Conservation (phyloP, 1,140 invertebrate genomes). For the Ooceraea biroi region DNA sequence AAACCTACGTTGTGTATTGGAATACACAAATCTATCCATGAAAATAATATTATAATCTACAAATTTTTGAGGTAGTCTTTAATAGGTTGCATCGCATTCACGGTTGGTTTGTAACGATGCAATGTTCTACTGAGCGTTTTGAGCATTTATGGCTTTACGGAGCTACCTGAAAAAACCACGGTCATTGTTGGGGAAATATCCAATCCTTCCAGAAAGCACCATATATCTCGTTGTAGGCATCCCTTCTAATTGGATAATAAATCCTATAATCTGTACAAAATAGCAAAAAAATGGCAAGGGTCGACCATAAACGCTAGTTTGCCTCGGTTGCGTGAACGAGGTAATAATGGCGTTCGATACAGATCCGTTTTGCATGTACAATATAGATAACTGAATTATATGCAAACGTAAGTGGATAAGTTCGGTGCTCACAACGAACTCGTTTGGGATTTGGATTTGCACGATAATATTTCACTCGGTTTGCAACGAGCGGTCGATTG, state of each 20-base stretch:
- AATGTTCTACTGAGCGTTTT: too few species aligned
- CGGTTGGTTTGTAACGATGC: too few species aligned
- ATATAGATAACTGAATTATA: slow-evolving; percentile 32
- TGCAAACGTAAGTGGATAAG: slow-evolving; percentile 18
- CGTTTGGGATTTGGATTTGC: too few species aligned
- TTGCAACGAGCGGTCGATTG: slow-evolving; percentile 40
- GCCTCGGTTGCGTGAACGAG: slow-evolving; percentile 1
- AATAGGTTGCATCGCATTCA: too few species aligned
- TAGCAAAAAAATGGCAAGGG: background rate
- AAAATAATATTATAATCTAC: too few species aligned
- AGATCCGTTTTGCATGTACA: slow-evolving; percentile 18
- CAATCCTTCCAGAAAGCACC: background rate
- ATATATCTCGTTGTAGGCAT: background rate
- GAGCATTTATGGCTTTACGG: too few species aligned
- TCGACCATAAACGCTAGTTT: background rate
- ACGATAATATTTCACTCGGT: background rate
- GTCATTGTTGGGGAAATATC: background rate
- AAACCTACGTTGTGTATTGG: too few species aligned
- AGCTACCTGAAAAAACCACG: background rate
- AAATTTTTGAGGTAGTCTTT: too few species aligned
- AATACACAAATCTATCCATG: too few species aligned
- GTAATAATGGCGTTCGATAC: slow-evolving; percentile 7
- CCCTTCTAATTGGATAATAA: background rate
- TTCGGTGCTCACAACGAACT: slow-evolving; percentile 11
- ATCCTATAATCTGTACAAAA: too few species aligned